Base-by-base conservation (phyloP, 2,113 vertebrate species). In the Archilochus colubris region DNA sequence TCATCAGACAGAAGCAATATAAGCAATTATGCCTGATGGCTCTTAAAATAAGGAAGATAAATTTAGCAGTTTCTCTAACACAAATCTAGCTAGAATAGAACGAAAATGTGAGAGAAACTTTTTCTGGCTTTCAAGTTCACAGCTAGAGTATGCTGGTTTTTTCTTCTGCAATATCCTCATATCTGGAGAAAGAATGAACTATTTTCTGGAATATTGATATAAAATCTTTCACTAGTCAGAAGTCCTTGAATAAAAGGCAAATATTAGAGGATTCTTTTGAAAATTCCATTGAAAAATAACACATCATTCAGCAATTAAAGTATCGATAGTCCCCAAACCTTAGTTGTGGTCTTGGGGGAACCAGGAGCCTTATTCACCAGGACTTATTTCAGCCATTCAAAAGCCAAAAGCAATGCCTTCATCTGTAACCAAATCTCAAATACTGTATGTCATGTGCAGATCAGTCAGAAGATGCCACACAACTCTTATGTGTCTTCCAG, bases 401-500 rank as follows among this genome's bases (percentile, higher is more conserved):
- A 23, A 46, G 31, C 4, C 13, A 7, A 58, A 73, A 84, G 1
- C 9, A 28, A 31, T 1, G 1, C 16, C 36, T 50, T 10, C 1
- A 20, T 76, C 76, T 82, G 31, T 22, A 82, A 44, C 7, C 27
- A 76, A 82, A 36, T 11, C 0, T 0, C 16, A 66, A 79, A 66
- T 10, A 30, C 33, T 53, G 3, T 22, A 33, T 50, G 43, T 38
- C 85, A 36, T 16, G 6, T 22, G 17, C 40, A 84, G 27, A 46
- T 62, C 40, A 80, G 67, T 38, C 59, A 85, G 82, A 82, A 94
- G 59, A 74, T 55, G 55, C 68, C 43, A 58, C 46, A 66, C 17
- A 66, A n/a, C 16, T 70, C 8, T 25, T 64, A n/a, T 0, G 0
- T 33, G 14, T 6, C 3, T 25, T 86, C 76, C 75, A 77, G 50